Evolutionary conservation across 1,140 invertebrate species (phyloP), one percentile per base, ranked within the genome.

Genomic region (Drosophila kohkoa): DNA sequence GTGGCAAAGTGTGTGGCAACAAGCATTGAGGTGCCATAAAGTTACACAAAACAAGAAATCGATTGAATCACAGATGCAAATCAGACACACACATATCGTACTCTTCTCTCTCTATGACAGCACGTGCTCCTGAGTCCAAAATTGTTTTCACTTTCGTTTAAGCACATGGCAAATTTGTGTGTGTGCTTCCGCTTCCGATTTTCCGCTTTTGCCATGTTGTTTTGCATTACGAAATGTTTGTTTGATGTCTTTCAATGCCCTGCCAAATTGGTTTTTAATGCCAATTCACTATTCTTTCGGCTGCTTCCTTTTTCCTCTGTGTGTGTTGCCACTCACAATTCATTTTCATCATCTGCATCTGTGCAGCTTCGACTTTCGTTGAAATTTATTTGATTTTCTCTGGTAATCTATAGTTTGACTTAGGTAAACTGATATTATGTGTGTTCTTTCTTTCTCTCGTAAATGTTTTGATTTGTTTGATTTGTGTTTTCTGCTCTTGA

Each of bases 21-120:
- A 58, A 82, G 51, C 79, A 66, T 71, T 77, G 76, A 87, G 82
- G 82, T 88, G 83, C 77, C 69, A 87, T 87, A 80, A 80, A 83
- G 83, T 83, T 88, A 77, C 83, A 75, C 51, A 73, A 58, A 60
- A 7, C 69, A 65, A 32, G 67, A 69, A 83, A 73, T 77, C 73
- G 38, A 60, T 54, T 54, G 57, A 62, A 54, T 57, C 65, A 64
- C 28, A 66, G 48, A 85, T 87, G 82, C 82, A 87, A 87, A 87
- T 82, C 79, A 80, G 58, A 79, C 13, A 65, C 45, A 49, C 46
- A 52, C 11, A 30, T n/a, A 11, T 5, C 3, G 7, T 28, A 30
- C 25, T 49, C 20, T 5, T 45, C 20, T 20, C 20, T 25, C 20
- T 25, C 20, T 25, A 38, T 2, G 35, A 38, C 35, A 10, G 79